Evolutionary conservation across 2,888 invertebrate species (phyloP).

Genomic region (Arrhopalites spinosus): DNA sequence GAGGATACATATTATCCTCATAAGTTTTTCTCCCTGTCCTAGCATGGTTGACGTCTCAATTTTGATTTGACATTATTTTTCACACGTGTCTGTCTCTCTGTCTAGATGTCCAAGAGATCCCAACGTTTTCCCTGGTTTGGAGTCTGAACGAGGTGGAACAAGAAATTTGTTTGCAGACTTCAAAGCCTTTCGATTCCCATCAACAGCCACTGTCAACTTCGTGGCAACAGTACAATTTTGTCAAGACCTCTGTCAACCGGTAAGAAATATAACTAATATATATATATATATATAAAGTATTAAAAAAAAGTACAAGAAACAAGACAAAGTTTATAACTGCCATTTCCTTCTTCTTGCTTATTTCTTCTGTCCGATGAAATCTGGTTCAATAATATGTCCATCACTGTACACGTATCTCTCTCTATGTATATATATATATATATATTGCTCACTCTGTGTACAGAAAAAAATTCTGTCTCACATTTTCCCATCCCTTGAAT

Average conservation of each 20-base stretch:
- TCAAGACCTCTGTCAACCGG: slow-evolving; percentile 61
- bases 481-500: no score
- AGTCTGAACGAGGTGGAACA: slow-evolving; percentile 58
- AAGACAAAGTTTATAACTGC: slow-evolving; percentile 23
- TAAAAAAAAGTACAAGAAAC: neutral
- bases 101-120: slow-evolving; percentile 60
- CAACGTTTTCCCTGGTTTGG: slow-evolving; percentile 61
- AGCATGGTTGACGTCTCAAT: no score
- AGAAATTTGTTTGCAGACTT: slow-evolving; percentile 60
- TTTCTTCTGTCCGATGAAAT: slow-evolving; percentile 9
- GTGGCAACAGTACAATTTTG: slow-evolving; percentile 62
- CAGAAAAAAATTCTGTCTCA: no score
- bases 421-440: neutral
- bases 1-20: neutral
- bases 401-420: neutral
- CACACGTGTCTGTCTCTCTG: neutral
- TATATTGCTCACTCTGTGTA: neutral
- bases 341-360: slow-evolving; percentile 21
- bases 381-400: slow-evolving; percentile 3
- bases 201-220: slow-evolving; percentile 62
- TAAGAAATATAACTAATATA: slow-evolving; percentile 52
- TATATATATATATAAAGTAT: no score
- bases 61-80: neutral
- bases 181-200: slow-evolving; percentile 62
- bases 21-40: neutral